Percentiles rank a stretch among this genome's conserved stretches.
These are phyloP conservation scores for Drosophila anomalipes DNA, from an alignment of 2,888 invertebrate genomes.

Conservation along the genomic window DNA sequence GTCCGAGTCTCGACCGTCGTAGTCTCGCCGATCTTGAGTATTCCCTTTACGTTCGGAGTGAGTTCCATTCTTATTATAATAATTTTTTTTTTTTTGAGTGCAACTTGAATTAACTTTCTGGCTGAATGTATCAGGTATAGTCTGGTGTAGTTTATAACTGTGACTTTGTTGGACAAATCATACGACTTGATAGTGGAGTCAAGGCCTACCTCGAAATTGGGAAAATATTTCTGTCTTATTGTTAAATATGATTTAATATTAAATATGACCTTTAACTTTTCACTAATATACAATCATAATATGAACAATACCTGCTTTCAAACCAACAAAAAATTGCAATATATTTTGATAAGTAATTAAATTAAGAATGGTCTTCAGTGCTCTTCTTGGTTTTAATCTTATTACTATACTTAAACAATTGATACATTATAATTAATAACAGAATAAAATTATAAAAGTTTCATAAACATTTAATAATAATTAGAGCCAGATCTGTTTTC, in stretches of 20 bases:
- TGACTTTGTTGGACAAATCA: background rate
- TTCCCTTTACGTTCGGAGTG: slow-evolving; percentile 35
- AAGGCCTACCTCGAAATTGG: background rate
- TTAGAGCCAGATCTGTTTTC: background rate
- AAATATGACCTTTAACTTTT: background rate
- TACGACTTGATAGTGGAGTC: background rate
- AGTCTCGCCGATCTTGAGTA: slow-evolving; percentile 35
- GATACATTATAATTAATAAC: background rate
- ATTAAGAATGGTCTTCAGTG: background rate
- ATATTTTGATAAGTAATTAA: background rate
- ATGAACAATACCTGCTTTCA: background rate
- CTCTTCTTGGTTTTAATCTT: background rate
- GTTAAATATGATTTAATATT: background rate
- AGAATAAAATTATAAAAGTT: background rate
- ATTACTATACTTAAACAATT: background rate
- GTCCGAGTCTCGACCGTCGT: slow-evolving; percentile 16
- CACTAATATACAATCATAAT: background rate
- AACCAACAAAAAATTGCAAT: background rate
- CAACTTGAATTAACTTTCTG: background rate
- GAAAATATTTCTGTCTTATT: background rate
- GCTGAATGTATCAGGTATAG: background rate
- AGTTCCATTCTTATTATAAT: slow-evolving; percentile 12
- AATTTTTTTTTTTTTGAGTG: background rate
- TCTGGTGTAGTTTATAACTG: background rate
- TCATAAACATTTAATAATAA: background rate